Percentiles rank a stretch among this genome's conserved stretches.
Evolutionary conservation across 2,113 vertebrate genomes (phyloP).

Genomic region (Leptocoma aspasia): DNA sequence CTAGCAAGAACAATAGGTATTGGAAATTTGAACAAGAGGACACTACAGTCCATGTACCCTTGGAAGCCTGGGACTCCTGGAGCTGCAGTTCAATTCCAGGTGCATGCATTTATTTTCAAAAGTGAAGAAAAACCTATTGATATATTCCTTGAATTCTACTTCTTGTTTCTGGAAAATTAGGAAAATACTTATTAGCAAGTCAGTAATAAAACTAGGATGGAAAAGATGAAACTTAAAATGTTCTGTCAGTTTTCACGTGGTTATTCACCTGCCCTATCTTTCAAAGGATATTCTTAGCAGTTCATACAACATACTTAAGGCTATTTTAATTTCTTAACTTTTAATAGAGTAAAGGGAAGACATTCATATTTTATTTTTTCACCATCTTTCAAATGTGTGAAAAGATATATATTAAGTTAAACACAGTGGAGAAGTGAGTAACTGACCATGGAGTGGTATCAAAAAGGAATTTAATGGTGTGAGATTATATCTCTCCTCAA

Average conservation of each 20-base stretch:
- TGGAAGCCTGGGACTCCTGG: not conserved
- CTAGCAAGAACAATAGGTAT: not conserved
- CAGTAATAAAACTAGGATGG: not conserved
- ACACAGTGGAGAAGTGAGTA: not conserved
- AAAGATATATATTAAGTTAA: not conserved
- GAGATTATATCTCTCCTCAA: not conserved
- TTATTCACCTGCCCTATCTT: not conserved
- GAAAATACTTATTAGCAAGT: not conserved
- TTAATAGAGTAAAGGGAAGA: not conserved
- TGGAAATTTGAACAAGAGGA: not conserved
- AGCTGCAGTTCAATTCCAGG: not conserved
- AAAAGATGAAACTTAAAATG: not conserved
- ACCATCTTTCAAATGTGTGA: not conserved
- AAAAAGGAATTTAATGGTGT: conserved; percentile 1
- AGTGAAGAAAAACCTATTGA: not conserved
- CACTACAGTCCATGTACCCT: accelerated
- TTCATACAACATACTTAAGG: not conserved
- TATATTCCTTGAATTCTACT: not conserved
- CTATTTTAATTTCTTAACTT: not conserved
- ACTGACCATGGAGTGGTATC: not conserved
- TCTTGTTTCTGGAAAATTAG: not conserved
- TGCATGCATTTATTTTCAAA: not conserved
- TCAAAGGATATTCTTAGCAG: not conserved
- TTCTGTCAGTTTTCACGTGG: not conserved
- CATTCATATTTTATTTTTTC: not conserved